phyloP scores from a whole-genome alignment of 2,888 invertebrate species.

The Myathropa florea region DNA sequence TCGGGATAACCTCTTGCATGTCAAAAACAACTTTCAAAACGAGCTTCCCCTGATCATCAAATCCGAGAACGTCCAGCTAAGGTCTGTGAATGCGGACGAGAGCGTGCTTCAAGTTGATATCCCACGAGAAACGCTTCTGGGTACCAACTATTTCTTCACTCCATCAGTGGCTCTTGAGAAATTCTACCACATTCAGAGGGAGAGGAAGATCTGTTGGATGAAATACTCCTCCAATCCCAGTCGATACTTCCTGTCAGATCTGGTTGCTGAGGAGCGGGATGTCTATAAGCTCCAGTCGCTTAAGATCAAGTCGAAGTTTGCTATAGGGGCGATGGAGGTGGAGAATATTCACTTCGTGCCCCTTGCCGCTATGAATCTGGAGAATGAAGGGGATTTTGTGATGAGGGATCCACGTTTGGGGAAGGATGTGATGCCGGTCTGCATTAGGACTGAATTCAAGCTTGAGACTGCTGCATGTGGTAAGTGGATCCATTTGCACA shows the following conservation, averaged over 20 bases:
- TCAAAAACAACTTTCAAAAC: constrained; percentile 72
- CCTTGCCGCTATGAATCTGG: constrained; percentile 71
- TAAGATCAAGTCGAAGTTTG: constrained; percentile 85
- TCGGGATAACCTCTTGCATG: constrained; percentile 68
- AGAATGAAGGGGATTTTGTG: constrained; percentile 67
- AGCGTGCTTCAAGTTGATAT: constrained; percentile 6
- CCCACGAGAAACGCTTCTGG: constrained; percentile 68
- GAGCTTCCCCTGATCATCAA: constrained; percentile 76
- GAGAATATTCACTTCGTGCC: constrained; percentile 83
- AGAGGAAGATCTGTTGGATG: constrained; percentile 93
- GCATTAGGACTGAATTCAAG: constrained; percentile 77
- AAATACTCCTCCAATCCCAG: constrained; percentile 89
- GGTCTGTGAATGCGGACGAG: not conserved
- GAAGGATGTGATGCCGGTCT: constrained; percentile 71
- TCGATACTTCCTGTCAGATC: constrained; percentile 85
- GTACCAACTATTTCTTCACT: constrained; percentile 75
- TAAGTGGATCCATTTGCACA: constrained; percentile 59
- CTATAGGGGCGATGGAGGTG: constrained; percentile 84
- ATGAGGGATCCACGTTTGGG: constrained; percentile 72
- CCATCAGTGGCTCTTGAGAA: constrained; percentile 82
- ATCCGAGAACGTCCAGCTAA: constrained; percentile 32
- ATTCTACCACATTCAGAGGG: constrained; percentile 88
- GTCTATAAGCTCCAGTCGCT: constrained; percentile 81
- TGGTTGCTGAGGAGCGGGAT: constrained; percentile 79
- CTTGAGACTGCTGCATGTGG: constrained; percentile 76